A percentile compares a stretch with the other conserved stretches of the same genome.
Conservation (phyloP, 37 sponge, comb jelly and placozoan genomes). For the Chondrosia reniformis region DNA sequence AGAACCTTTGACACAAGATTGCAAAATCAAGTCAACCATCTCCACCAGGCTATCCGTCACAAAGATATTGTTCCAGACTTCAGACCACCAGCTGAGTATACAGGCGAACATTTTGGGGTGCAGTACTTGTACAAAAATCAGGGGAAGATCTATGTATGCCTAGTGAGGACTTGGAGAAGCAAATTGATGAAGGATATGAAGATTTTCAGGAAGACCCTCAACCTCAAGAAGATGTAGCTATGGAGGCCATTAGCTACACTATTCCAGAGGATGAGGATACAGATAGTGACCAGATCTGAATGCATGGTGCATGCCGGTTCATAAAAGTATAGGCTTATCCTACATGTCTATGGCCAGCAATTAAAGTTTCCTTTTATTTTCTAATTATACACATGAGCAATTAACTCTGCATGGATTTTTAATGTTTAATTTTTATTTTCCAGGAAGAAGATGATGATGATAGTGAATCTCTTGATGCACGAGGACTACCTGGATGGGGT, state of each 20-base stretch:
- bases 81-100: constrained; percentile 29
- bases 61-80: background rate
- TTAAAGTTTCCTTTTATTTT: too few species aligned
- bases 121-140: constrained; percentile 23
- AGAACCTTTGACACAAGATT: background rate
- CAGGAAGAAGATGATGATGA: background rate
- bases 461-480: background rate
- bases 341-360: too few species aligned
- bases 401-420: too few species aligned
- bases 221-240: too few species aligned
- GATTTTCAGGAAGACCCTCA: background rate
- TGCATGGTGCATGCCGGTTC: too few species aligned
- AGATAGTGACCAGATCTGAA: too few species aligned
- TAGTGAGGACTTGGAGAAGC: background rate
- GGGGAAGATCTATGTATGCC: background rate
- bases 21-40: background rate
- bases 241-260: too few species aligned
- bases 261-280: too few species aligned
- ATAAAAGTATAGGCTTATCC: too few species aligned
- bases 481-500: constrained; percentile 33
- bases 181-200: constrained; percentile 33
- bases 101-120: constrained; percentile 40
- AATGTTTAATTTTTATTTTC: too few species aligned
- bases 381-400: too few species aligned
- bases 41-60: constrained; percentile 3